Percentiles rank a stretch among this genome's conserved stretches.
Evolutionary conservation across 2,113 vertebrate species (phyloP).

Genomic region (Thymallus thymallus): DNA sequence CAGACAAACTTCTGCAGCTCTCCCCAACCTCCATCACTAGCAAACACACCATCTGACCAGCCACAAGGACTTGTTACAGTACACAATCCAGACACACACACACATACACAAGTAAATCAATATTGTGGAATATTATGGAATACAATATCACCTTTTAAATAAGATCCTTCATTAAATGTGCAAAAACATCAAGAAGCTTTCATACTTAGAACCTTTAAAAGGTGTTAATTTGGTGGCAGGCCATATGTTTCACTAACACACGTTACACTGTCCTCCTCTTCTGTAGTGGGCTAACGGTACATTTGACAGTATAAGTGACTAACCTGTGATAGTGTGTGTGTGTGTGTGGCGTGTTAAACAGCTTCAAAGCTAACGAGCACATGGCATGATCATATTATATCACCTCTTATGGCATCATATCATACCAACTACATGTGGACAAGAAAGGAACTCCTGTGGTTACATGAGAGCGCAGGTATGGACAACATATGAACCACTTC

Average conservation of each 20-base stretch:
- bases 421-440: conserved; percentile 53
- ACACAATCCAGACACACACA: conserved; percentile 3
- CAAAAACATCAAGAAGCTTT: no score
- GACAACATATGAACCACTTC: conserved; percentile 60
- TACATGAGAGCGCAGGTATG: conserved; percentile 60
- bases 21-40: conserved; percentile 76
- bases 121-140: background rate
- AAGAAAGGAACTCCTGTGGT: conserved; percentile 47
- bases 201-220: conserved; percentile 78
- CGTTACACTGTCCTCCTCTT: conserved; percentile 69
- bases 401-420: background rate
- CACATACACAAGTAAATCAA: background rate
- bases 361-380: conserved; percentile 57
- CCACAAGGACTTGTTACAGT: conserved; percentile 33
- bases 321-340: background rate
- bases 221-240: conserved; percentile 77
- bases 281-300: conserved; percentile 44
- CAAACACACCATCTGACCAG: conserved; percentile 77
- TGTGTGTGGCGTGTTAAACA: conserved; percentile 19
- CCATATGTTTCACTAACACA: conserved; percentile 68
- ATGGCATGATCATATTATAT: conserved; percentile 31
- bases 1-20: conserved; percentile 62
- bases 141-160: background rate
- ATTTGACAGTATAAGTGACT: background rate
- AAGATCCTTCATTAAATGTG: no score